Evolutionary conservation across 1,140 invertebrate genomes (phyloP), one percentile per base, ranked within the genome.

Genomic region (Pseudomyrmex sp.): DNA sequence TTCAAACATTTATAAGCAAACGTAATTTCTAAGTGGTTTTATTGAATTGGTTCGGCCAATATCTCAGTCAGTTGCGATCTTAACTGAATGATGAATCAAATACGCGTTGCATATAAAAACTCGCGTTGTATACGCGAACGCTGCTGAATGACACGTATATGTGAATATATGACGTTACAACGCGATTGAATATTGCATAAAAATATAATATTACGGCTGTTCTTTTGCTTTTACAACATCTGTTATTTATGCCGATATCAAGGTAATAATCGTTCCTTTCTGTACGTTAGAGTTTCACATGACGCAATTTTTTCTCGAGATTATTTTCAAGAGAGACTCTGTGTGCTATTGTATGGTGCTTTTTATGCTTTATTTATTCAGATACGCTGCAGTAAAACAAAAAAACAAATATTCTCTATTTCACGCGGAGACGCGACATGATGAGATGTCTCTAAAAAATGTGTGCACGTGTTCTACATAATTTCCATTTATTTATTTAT

Each of bases 181-280:
- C 52, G 15, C 18, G n/a, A 56, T 54, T 54, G 35, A 20, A 58
- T 48, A 23, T 69, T 77, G 75, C 63, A 79, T 58, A 48, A 79
- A 79, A 59, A 35, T 69, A 69, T 69, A 56, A 0, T 26, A 69
- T 79, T 48, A 65, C 65, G 2, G 15, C 50, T 72, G 54, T 23
- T 18, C 18, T 18, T 18, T 35, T 18, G 23, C 46, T 80, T 79
- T 59, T 80, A 80, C 7, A 46, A n/a, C 20, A 72, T 80, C 54
- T 70, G 58, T 77, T 46, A 54, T 69, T 69, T 35, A 70, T 18
- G 48, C 48, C 15, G 23, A 23, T 80, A 80, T 50, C 76, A 80
- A 80, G 54, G 54, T 72, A 59, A 72, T 23, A 59, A 72, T 23
- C n/a, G 54, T 13, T 69, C 35, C 50, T 70, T 77, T 77, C 50